Percentiles rank a stretch among this genome's conserved stretches.
Conservation (phyloP, 1,140 invertebrate genomes). For the Laupala kohalensis region DNA sequence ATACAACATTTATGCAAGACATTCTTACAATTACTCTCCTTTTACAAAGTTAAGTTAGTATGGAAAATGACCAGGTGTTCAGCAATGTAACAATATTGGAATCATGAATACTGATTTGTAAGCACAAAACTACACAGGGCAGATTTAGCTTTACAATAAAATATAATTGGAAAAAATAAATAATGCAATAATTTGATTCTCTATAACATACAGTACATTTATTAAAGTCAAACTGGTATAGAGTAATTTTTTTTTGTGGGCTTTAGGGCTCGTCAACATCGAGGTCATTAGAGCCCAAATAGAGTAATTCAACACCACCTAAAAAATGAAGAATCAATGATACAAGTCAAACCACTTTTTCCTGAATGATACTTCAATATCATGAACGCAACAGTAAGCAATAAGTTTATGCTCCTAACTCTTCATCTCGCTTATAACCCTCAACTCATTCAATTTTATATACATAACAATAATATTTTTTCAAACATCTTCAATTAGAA, state of each 20-base stretch:
- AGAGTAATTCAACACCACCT: not conserved
- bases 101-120: not conserved
- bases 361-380: not conserved
- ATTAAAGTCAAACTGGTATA: not conserved
- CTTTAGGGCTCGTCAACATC: not conserved
- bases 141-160: not conserved
- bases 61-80: not conserved
- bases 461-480: not conserved
- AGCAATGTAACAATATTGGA: not conserved
- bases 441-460: not conserved
- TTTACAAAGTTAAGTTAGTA: not conserved
- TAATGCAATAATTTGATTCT: not conserved
- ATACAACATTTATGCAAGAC: too few relatives aligned
- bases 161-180: not conserved
- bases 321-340: not conserved
- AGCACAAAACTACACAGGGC: not conserved
- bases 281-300: not conserved
- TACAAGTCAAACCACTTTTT: not conserved
- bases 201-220: not conserved
- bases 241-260: not conserved
- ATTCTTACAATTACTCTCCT: not conserved
- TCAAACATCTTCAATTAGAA: not conserved
- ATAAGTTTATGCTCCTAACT: not conserved
- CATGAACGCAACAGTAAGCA: too few relatives aligned
- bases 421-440: not conserved